Percentiles rank a stretch among this genome's conserved stretches.
These are phyloP conservation scores for Gymnocypris eckloni DNA, from an alignment of 2,797 vertebrate genomes.

Conservation along the genomic window DNA sequence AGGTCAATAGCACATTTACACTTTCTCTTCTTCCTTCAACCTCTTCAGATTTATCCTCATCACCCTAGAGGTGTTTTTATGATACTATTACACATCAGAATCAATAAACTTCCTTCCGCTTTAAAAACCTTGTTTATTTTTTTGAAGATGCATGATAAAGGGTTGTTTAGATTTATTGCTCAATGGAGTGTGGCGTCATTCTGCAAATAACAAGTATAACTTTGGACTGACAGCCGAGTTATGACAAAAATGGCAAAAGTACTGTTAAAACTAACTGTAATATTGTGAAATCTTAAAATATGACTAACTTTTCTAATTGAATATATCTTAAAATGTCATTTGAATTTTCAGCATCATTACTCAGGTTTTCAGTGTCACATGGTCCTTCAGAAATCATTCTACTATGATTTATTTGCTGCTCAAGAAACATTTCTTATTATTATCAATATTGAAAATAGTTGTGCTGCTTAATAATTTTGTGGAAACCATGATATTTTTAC, in stretches of 20 bases:
- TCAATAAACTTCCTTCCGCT: constrained; percentile 64
- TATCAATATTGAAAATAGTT: background rate
- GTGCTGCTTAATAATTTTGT: background rate
- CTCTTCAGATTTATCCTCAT: constrained; percentile 2
- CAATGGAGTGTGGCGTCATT: constrained; percentile 45
- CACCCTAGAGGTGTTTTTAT: constrained; percentile 8
- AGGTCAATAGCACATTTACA: constrained; percentile 64
- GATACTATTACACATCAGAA: constrained; percentile 40
- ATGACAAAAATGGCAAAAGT: constrained; percentile 11
- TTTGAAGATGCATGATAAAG: constrained; percentile 64
- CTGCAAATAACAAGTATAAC: constrained; percentile 68
- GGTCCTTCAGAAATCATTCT: background rate
- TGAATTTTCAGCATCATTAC: background rate
- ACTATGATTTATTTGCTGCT: background rate
- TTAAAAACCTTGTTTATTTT: constrained; percentile 62
- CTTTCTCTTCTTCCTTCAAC: constrained; percentile 42
- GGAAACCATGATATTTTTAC: background rate
- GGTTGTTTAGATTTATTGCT: constrained; percentile 60
- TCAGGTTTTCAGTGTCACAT: background rate
- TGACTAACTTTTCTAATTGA: background rate
- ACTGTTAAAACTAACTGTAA: background rate
- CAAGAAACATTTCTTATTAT: background rate
- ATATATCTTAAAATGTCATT: background rate
- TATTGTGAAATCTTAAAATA: background rate
- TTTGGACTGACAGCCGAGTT: constrained; percentile 54